Evolutionary conservation across 2,888 invertebrate species (phyloP).

Genomic region (Spicauda simplicius): DNA sequence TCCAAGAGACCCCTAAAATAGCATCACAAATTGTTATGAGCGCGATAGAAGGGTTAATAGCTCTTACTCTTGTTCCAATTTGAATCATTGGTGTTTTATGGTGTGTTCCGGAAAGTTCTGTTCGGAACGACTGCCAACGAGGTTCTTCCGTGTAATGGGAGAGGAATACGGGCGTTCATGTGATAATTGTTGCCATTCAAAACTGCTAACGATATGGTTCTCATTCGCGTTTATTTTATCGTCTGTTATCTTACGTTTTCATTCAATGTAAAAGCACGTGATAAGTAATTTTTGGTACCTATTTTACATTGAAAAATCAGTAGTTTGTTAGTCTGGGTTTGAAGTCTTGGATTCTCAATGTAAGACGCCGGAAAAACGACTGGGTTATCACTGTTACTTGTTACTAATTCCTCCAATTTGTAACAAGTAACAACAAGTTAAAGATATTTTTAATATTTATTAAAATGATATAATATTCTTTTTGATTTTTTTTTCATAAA

Average conservation of each 20-base stretch:
- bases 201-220: constrained; percentile 3
- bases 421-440: too few species aligned
- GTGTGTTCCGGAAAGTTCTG: constrained; percentile 15
- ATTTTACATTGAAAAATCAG: too few species aligned
- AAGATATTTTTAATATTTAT: too few species aligned
- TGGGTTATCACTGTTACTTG: too few species aligned
- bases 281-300: too few species aligned
- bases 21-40: constrained; percentile 52
- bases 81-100: constrained; percentile 47
- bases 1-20: constrained; percentile 47
- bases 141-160: constrained; percentile 1
- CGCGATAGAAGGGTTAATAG: constrained; percentile 56
- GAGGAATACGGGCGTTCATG: constrained; percentile 9
- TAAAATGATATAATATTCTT: too few species aligned
- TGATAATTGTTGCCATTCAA: constrained; percentile 11
- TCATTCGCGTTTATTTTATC: constrained; percentile 1
- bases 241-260: not conserved
- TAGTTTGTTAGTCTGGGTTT: too few species aligned
- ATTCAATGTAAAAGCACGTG: not conserved
- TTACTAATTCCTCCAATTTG: too few species aligned
- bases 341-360: too few species aligned
- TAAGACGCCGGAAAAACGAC: too few species aligned
- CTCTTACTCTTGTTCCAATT: constrained; percentile 51
- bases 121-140: constrained; percentile 8
- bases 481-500: too few species aligned